Base-by-base conservation (phyloP, 2,888 invertebrate genomes). In the Tanypteryx hageni region DNA sequence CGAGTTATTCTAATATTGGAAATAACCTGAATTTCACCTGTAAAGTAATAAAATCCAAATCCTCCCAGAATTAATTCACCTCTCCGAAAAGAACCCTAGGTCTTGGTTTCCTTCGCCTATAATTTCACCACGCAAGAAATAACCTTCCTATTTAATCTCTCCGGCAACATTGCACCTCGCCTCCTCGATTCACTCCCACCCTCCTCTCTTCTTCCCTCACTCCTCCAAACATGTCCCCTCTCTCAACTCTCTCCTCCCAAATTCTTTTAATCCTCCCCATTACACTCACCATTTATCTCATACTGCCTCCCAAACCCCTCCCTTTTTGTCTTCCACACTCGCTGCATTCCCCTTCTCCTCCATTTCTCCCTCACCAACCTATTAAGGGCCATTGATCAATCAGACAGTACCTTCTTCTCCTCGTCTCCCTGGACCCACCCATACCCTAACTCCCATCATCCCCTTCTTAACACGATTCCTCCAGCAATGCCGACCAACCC, bases 341-440 rank as follows among this genome's bases (percentile, higher is more conserved):
- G 11, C 85, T 31, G 18, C 58, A 22, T 61, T n/a, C 61, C 27
- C 59, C 86, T 14, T 9, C 31, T 11, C 5, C 86, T 18, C 86
- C 86, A 16, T 61, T 44, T 61, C 86, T 61, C 86, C 14, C 86
- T 86, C 61, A 86, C 86, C 86, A 61, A 86, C 86, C 86, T 86
- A 86, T 86, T 86, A 86, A 86, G 31, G 61, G 86, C 61, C 86
- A 86, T 86, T 86, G 86, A 86, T 86, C 86, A 86, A 86, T 86
- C 86, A 86, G 86, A 61, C 61, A 86, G 61, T 86, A 58, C 61
- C 86, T 86, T 86, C 86, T 86, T 86, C 86, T 31, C 31, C 27
- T 31, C 61, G 11, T 59, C 22, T 58, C 27, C 16, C 84, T 8
- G 16, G 16, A n/a, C 64, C 64, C 64, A 44, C 44, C 44, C 44